phyloP scores from a whole-genome alignment of 2,888 invertebrate species.

The Danaus chrysippus region DNA sequence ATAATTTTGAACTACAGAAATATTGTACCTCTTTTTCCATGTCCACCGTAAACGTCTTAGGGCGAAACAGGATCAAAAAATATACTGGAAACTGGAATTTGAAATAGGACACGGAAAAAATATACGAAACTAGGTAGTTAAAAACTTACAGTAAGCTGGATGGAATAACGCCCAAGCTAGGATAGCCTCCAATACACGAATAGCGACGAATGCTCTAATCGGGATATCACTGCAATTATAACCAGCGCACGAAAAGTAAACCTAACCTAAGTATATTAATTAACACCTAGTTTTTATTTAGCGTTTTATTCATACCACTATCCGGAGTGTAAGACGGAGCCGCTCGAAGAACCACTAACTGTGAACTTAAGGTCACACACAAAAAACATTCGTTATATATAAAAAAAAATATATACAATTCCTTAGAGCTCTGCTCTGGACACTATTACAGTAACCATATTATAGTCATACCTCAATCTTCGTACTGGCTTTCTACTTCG shows the following conservation, averaged over 20 bases:
- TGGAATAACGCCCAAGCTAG: background rate
- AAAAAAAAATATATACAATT: no score
- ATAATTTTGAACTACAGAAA: background rate
- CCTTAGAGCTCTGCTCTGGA: no score
- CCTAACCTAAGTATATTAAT: background rate
- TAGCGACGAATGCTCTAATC: background rate
- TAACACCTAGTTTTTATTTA: background rate
- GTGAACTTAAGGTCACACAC: background rate
- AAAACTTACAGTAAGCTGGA: constrained; percentile 2
- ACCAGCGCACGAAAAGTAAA: background rate
- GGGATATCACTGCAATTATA: background rate
- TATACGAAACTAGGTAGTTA: background rate
- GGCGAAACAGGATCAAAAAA: background rate
- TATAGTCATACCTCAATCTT: no score
- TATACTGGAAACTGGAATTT: background rate
- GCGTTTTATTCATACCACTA: background rate
- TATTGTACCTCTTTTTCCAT: background rate
- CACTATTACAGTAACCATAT: no score
- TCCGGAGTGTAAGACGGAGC: background rate
- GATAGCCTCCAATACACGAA: background rate
- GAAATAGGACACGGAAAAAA: constrained; percentile 5
- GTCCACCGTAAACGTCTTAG: constrained; percentile 2
- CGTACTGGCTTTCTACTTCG: no score
- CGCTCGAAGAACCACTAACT: background rate
- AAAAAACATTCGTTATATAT: constrained; percentile 5